Conservation (phyloP, 2,888 invertebrate species). For the Rugalucina vietnamica region DNA sequence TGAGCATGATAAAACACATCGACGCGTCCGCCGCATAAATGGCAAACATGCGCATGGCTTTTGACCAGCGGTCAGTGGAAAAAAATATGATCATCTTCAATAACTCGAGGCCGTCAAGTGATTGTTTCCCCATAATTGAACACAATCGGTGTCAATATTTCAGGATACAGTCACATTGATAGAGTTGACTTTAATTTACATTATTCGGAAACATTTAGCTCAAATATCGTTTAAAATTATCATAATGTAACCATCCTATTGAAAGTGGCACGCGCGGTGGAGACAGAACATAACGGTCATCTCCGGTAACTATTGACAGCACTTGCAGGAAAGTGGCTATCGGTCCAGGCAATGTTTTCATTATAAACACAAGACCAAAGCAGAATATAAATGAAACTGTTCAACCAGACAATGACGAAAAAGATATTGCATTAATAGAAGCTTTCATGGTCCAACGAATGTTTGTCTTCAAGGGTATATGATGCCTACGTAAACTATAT, state of each 20-base stretch:
- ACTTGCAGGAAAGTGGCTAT: no score
- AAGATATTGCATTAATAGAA: no score
- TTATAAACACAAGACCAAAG: no score
- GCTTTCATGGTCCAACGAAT: no score
- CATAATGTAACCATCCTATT: not conserved
- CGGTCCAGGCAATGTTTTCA: no score
- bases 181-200: not conserved
- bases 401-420: no score
- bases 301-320: no score
- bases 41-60: not conserved
- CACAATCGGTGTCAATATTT: not conserved
- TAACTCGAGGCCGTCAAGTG: not conserved
- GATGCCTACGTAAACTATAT: no score
- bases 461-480: no score
- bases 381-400: no score
- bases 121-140: not conserved
- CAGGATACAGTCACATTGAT: not conserved
- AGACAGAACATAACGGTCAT: not conserved
- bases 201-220: not conserved
- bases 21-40: no score
- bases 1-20: no score
- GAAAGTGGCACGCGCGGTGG: not conserved
- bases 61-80: not conserved
- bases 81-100: not conserved
- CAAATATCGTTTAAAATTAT: not conserved